Base-by-base conservation (phyloP, 2,888 invertebrate genomes). In the Ornithoptera priamus region DNA sequence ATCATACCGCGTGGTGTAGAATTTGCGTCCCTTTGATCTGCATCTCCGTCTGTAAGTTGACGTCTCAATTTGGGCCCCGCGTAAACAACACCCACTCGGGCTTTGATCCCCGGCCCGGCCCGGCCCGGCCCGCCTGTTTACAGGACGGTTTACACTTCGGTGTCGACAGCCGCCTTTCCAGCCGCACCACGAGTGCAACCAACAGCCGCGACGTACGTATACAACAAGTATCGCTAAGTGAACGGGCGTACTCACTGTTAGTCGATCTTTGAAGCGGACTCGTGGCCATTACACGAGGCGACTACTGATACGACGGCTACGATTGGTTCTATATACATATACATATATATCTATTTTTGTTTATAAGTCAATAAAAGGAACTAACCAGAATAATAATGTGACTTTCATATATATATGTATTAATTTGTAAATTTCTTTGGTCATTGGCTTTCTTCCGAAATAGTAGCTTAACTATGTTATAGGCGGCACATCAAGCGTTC, bases 151-250 rank as follows among this genome's bases (percentile, higher is more conserved):
- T 57, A 63, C 68, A 46, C 56, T 65, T 60, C 58, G 70, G 39
- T 18, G 66, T 74, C 62, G 72, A 72, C 74, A 72, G 65, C 72
- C 57, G 71, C 73, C 63, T 39, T 65, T 72, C 65, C 66, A 62
- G 62, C 65, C 56, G 17, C 39, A 46, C 65, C 62, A 67, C 75
- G 74, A 75, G 73, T 73, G 65, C 68, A 64, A 70, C 61, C 50
- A 62, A 64, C 66, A 60, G 39, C 39, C 10, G 65, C 61, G 65
- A 72, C 72, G 22, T 22, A 22, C 1, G 7, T 39, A 10, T 39
- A 39, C 39, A 39, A 8, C 1, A 39, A 39, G 10, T 10, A 10
- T 39, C 77, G 79, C 80, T 80, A 80, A 76, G 77, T 81, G 76
- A 77, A 70, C 65, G 69, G 78, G 78, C 78, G 71, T 60, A 36